These are phyloP conservation scores for Penelope pileata DNA, from an alignment of 2,113 vertebrate species.

Conservation along the genomic window DNA sequence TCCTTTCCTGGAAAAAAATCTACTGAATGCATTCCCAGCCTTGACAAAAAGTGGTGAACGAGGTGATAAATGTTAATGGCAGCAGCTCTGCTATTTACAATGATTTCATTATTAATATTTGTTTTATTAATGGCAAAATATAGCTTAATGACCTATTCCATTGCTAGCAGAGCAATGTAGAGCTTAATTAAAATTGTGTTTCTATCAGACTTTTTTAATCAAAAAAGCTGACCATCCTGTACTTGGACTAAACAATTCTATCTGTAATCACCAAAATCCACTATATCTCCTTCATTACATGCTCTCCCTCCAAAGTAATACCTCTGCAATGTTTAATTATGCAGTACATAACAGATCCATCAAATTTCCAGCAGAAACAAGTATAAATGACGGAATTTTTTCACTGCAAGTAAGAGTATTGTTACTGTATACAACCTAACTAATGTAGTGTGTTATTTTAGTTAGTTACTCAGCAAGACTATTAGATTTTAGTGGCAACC, in stretches of 20 bases:
- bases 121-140: conserved; percentile 54
- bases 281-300: background rate
- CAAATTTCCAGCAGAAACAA: background rate
- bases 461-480: background rate
- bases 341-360: background rate
- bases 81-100: background rate
- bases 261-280: conserved; percentile 15
- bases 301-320: background rate
- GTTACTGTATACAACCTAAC: background rate
- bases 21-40: background rate
- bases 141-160: background rate
- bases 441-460: background rate
- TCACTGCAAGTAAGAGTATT: background rate
- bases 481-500: too few species aligned
- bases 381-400: background rate
- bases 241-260: background rate
- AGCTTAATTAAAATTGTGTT: conserved; percentile 23
- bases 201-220: background rate
- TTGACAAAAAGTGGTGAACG: background rate
- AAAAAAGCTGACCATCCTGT: background rate
- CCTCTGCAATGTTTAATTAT: conserved; percentile 20
- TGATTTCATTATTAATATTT: conserved; percentile 37
- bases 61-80: conserved; percentile 13
- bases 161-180: background rate
- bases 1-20: background rate